Conservation (phyloP, 2,888 invertebrate species). For the Agonopterix subpropinquella region DNA sequence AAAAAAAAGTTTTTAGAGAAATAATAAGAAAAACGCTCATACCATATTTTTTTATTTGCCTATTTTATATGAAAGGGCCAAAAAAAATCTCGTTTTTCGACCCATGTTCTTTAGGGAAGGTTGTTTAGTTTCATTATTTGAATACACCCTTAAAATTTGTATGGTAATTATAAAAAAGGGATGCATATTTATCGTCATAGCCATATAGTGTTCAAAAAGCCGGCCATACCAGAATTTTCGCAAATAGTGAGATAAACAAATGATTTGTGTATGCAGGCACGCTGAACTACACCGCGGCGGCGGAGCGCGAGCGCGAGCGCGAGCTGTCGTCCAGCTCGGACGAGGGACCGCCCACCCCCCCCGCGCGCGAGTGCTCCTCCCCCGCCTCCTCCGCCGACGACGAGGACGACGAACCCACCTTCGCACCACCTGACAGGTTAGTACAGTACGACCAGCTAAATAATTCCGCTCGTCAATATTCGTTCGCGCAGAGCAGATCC, state of each 20-base stretch:
- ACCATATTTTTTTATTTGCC: too few relatives aligned
- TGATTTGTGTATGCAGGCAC: constrained; percentile 28
- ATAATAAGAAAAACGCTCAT: too few relatives aligned
- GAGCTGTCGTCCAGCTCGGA: constrained; percentile 27
- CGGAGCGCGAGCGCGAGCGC: constrained; percentile 21
- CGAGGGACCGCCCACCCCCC: constrained; percentile 34
- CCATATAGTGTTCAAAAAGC: not conserved
- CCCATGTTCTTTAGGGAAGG: too few relatives aligned
- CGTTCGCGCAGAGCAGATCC: too few relatives aligned
- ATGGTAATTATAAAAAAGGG: too few relatives aligned
- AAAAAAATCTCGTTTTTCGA: too few relatives aligned
- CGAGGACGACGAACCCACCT: constrained; percentile 36
- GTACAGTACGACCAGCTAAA: not conserved
- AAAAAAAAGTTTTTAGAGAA: too few relatives aligned
- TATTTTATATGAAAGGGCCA: too few relatives aligned
- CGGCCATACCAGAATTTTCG: not conserved
- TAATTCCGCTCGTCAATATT: too few relatives aligned
- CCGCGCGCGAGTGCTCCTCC: constrained; percentile 22
- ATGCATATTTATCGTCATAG: not conserved
- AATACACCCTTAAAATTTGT: too few relatives aligned
- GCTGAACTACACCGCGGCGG: constrained; percentile 23
- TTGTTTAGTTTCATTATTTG: too few relatives aligned
- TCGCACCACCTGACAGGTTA: constrained; percentile 24
- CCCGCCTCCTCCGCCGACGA: constrained; percentile 38
- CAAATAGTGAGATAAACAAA: not conserved